Evolutionary conservation across 2,888 invertebrate genomes (phyloP).

Genomic region (Taphrorychus bicolor): DNA sequence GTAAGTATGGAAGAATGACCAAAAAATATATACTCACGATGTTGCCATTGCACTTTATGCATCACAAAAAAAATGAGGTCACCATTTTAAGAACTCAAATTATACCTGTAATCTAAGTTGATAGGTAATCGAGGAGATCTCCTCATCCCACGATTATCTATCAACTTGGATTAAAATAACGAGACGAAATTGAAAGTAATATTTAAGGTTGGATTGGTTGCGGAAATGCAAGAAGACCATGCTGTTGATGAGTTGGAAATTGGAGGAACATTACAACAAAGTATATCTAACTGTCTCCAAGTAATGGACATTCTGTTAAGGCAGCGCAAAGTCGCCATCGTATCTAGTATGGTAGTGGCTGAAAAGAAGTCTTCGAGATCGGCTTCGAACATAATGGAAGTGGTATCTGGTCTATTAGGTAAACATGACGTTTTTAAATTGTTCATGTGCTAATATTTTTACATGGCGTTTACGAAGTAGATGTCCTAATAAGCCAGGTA

Average conservation of each 20-base stretch:
- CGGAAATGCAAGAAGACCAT: constrained; percentile 63
- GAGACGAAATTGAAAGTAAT: too few relatives aligned
- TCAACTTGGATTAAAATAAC: too few relatives aligned
- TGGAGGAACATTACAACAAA: constrained; percentile 72
- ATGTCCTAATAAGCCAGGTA: too few relatives aligned
- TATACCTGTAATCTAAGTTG: not conserved
- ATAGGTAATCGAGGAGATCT: too few relatives aligned
- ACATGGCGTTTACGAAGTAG: too few relatives aligned
- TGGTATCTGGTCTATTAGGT: constrained; percentile 70
- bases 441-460: too few relatives aligned
- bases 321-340: constrained; percentile 67
- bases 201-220: constrained; percentile 71
- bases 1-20: constrained; percentile 59
- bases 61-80: not conserved
- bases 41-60: not conserved
- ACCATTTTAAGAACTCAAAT: not conserved
- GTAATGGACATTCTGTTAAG: constrained; percentile 74
- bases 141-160: too few relatives aligned
- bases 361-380: constrained; percentile 74
- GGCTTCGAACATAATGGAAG: constrained; percentile 73
- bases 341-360: constrained; percentile 86
- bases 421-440: too few relatives aligned
- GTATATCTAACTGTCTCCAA: constrained; percentile 69
- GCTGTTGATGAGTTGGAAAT: constrained; percentile 57
- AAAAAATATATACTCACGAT: not conserved